Evolutionary conservation across 2,888 invertebrate species (phyloP).

Genomic region (Drosophila yooni): DNA sequence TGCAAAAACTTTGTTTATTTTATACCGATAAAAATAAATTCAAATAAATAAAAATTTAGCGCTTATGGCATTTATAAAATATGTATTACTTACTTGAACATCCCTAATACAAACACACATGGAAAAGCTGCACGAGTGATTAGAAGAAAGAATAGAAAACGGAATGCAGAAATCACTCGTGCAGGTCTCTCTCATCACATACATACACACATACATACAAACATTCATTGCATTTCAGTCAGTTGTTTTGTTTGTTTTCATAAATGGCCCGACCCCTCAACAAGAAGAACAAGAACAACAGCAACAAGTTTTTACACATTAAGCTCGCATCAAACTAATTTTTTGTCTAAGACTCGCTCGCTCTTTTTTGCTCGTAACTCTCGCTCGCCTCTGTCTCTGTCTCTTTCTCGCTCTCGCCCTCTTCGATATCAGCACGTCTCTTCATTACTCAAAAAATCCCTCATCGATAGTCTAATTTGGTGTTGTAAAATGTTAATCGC

Average conservation of each 20-base stretch:
- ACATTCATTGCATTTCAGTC: constrained; percentile 23
- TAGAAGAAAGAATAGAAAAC: not conserved
- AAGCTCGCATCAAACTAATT: constrained; percentile 25
- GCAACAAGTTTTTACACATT: constrained; percentile 33
- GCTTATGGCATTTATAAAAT: not conserved
- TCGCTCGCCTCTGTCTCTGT: constrained; percentile 20
- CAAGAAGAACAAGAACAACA: constrained; percentile 6
- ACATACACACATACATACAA: not conserved
- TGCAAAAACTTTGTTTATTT: not conserved
- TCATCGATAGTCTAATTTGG: constrained; percentile 55
- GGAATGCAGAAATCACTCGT: not conserved
- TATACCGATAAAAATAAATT: not conserved
- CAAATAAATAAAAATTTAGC: not conserved
- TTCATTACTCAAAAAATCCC: constrained; percentile 38
- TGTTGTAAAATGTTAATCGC: constrained; percentile 66
- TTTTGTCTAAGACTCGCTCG: constrained; percentile 44
- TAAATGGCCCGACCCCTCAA: constrained; percentile 5
- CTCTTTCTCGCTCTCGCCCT: constrained; percentile 23
- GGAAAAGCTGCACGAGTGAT: not conserved
- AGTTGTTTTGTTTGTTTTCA: constrained; percentile 24
- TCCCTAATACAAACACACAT: not conserved
- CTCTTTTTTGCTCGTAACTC: constrained; percentile 44
- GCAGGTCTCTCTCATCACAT: constrained; percentile 7
- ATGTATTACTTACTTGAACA: constrained; percentile 4
- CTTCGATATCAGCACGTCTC: constrained; percentile 48